Base-by-base conservation (phyloP, 2,797 vertebrate genomes). In the Orestias chungarensis region DNA sequence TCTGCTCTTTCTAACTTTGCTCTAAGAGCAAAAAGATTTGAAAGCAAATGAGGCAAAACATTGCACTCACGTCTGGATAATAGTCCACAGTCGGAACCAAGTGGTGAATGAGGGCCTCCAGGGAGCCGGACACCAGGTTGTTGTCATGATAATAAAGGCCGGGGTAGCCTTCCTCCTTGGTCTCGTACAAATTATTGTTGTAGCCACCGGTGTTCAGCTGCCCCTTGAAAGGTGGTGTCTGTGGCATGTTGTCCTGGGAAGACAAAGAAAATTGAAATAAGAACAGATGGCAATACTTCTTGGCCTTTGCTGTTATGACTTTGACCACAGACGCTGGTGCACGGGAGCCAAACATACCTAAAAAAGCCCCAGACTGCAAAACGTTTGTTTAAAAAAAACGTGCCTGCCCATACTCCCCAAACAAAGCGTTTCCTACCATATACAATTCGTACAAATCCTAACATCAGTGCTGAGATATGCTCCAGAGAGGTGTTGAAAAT, bases 31-130 rank as follows among this genome's bases (percentile, higher is more conserved):
- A 46, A 68, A 5, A 17, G 54, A 61, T 18, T 50, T 2, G 18
- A 64, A 33, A n/a, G 27, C 12, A 38, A 33, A 43, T 52, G 3
- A 64, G 23, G 43, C 12, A 9, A 27, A n/a, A 42, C 9, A 29
- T 20, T 3, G 27, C 14, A 88, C 97, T 94, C 92, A 98, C 97
- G 71, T 98, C 97, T 2, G 97, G 97, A 72, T 97, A 98, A 88
- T 99, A 97, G 81, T 97, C 96, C 15, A 96, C 90, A 0, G 88
- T 97, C 4, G 97, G 97, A 67, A 99, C 95, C 79, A 99, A 89
- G 91, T 98, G 97, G 73, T 96, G 95, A 78, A 99, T 95, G 79
- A 99, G 96, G 52, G 96, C 96, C 93, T 99, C 97, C 91, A 98
- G 92, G 66, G 97, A 97, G 5, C 97, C 97, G 0, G 97, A 98